phyloP scores from a whole-genome alignment of 2,113 vertebrate genomes.

The Oryzias woworae region DNA sequence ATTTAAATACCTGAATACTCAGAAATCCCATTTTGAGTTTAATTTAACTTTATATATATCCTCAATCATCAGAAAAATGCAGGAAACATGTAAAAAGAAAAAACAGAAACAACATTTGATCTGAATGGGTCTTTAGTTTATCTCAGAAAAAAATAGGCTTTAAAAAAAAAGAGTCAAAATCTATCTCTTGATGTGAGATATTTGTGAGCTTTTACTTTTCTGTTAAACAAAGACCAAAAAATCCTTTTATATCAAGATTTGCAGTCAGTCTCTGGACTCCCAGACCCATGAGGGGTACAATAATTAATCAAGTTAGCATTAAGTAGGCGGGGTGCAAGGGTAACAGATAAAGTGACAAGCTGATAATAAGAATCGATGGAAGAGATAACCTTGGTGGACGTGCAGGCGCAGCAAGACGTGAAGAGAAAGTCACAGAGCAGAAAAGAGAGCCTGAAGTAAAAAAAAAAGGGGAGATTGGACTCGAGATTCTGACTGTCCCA shows the following conservation, averaged over 20 bases:
- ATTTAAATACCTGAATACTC: too few relatives aligned
- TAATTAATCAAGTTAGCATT: conserved; percentile 77
- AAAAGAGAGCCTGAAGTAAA: conserved; percentile 6
- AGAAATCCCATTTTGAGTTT: too few relatives aligned
- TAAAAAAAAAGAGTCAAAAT: too few relatives aligned
- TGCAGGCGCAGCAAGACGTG: conserved; percentile 49
- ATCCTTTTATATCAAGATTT: conserved; percentile 58
- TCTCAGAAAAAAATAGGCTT: too few relatives aligned
- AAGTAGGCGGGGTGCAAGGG: conserved; percentile 71
- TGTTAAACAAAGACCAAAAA: conserved; percentile 53
- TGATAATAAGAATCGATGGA: conserved; percentile 78
- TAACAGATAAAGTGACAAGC: conserved; percentile 81
- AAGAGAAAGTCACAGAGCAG: conserved; percentile 17
- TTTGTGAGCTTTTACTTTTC: conserved; percentile 37
- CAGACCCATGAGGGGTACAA: conserved; percentile 56
- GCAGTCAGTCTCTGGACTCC: conserved; percentile 47
- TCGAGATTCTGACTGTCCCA: conserved; percentile 16
- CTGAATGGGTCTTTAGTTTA: too few relatives aligned
- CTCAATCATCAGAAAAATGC: too few relatives aligned
- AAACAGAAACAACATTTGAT: too few relatives aligned
- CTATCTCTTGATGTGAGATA: too few relatives aligned
- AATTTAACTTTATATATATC: too few relatives aligned
- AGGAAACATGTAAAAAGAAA: too few relatives aligned
- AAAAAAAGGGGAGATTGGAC: conserved; percentile 35
- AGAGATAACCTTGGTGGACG: conserved; percentile 77